These are phyloP conservation scores for Drosophila meridiana DNA, from an alignment of 2,888 invertebrate genomes.

Conservation along the genomic window DNA sequence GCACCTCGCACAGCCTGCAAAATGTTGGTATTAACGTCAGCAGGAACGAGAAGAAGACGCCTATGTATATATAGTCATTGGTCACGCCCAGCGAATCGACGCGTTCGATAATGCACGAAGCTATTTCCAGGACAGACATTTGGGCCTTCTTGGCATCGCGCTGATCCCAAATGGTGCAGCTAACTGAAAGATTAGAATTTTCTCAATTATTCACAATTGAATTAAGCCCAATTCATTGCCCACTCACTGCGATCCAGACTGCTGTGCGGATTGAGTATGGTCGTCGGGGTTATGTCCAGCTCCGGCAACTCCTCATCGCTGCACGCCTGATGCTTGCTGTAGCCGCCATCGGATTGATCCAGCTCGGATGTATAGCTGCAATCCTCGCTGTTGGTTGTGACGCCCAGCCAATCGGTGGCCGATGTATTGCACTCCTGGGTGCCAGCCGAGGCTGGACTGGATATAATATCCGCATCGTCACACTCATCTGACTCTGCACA, in stretches of 20 bases:
- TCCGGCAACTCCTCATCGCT: slow-evolving; percentile 86
- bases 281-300: slow-evolving; percentile 90
- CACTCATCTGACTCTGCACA: slow-evolving; percentile 84
- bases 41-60: slow-evolving; percentile 87
- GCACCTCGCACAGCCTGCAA: slow-evolving; percentile 84
- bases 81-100: slow-evolving; percentile 93
- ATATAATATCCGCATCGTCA: slow-evolving; percentile 87
- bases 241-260: slow-evolving; percentile 91
- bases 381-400: slow-evolving; percentile 92
- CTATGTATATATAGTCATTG: slow-evolving; percentile 91
- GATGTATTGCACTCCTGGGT: slow-evolving; percentile 87
- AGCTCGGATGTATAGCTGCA: slow-evolving; percentile 92
- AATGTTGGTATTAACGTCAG: slow-evolving; percentile 88
- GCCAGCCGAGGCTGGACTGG: slow-evolving; percentile 86
- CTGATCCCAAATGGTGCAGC: slow-evolving; percentile 97
- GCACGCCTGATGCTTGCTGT: slow-evolving; percentile 85
- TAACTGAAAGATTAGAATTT: slow-evolving; percentile 87
- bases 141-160: slow-evolving; percentile 96
- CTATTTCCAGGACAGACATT: slow-evolving; percentile 96
- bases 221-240: neutral
- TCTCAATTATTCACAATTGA: neutral
- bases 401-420: slow-evolving; percentile 94
- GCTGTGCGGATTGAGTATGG: slow-evolving; percentile 90
- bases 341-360: slow-evolving; percentile 88
- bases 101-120: slow-evolving; percentile 95